Conservation (phyloP, 2,113 vertebrate genomes). For the Pseudorectes ferrugineus region DNA sequence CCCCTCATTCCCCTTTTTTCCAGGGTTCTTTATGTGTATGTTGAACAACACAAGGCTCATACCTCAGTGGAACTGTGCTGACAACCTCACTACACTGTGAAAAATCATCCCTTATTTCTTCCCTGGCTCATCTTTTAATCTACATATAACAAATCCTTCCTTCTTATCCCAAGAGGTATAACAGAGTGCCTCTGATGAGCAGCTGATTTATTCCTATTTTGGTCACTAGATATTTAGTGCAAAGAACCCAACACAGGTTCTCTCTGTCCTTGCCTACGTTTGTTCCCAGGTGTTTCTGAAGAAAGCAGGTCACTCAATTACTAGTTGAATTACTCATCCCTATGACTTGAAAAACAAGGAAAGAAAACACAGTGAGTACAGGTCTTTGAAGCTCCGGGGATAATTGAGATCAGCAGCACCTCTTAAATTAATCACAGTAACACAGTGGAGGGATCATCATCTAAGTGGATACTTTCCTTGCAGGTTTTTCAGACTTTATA, state of each 20-base stretch:
- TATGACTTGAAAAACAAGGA: constrained; percentile 54
- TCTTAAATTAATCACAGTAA: constrained; percentile 40
- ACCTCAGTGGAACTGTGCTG: neutral
- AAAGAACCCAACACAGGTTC: neutral
- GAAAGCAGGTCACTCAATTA: constrained; percentile 61
- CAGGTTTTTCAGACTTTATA: neutral
- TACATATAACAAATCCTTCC: neutral
- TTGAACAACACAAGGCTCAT: neutral
- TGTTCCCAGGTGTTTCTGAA: constrained; percentile 6
- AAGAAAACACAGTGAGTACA: constrained; percentile 19
- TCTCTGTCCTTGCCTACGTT: neutral
- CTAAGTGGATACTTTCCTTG: neutral
- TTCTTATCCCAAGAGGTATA: neutral
- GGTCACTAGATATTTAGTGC: neutral
- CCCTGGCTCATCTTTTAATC: neutral
- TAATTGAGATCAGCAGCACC: constrained; percentile 45
- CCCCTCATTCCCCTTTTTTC: neutral
- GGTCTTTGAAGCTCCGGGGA: constrained; percentile 50
- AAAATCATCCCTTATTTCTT: neutral
- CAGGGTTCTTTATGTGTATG: neutral
- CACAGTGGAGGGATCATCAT: neutral
- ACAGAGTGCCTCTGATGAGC: neutral
- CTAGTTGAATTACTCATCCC: constrained; percentile 13
- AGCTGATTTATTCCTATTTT: neutral
- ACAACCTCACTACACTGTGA: neutral